Conservation (phyloP, 2,113 vertebrate species). For the human region DNA sequence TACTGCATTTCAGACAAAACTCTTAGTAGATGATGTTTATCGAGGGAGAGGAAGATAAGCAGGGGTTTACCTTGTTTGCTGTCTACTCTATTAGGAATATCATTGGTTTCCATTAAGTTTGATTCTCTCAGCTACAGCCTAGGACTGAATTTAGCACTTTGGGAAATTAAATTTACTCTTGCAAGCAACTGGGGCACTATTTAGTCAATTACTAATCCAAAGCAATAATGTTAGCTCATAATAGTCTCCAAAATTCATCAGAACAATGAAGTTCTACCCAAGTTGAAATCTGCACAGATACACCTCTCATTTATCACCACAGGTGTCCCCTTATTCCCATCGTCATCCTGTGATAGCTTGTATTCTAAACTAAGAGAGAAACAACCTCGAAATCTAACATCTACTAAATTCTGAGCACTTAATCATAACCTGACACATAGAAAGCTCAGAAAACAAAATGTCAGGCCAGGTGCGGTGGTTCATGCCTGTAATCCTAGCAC, state of each 20-base stretch:
- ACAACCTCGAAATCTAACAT: neutral
- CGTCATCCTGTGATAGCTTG: rapidly evolving
- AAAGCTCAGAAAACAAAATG: neutral
- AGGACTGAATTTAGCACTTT: neutral
- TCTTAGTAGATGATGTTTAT: neutral
- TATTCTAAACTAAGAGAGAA: neutral
- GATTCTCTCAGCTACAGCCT: neutral
- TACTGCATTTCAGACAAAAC: neutral
- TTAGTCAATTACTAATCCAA: slow-evolving; percentile 8
- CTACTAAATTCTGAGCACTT: neutral
- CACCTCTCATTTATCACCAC: neutral
- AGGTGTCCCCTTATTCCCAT: neutral
- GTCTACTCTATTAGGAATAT: slow-evolving; percentile 45
- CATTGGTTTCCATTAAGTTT: slow-evolving; percentile 17
- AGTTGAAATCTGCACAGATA: neutral
- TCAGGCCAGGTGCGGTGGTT: too few relatives aligned
- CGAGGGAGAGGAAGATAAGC: neutral
- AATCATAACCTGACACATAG: neutral
- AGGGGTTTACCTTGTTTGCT: neutral
- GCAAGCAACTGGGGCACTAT: neutral
- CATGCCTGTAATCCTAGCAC: too few relatives aligned
- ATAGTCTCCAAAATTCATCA: slow-evolving; percentile 37
- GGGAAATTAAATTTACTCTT: slow-evolving; percentile 46
- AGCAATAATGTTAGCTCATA: neutral
- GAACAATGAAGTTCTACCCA: neutral